phyloP scores from a whole-genome alignment of 2,888 invertebrate species.

The Corbicula japonica region DNA sequence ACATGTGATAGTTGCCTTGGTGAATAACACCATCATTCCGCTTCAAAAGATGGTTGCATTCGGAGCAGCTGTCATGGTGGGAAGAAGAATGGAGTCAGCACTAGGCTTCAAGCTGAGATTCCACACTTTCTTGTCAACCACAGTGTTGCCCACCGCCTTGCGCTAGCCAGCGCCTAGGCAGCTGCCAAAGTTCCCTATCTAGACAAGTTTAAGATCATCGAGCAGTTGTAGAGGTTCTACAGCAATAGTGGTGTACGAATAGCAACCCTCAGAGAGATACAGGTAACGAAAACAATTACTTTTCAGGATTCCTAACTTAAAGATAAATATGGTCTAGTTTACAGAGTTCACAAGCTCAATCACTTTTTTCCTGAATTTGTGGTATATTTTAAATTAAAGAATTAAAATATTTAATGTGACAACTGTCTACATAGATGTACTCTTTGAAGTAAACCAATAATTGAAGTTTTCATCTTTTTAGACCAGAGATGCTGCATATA shows the following conservation, averaged over 20 bases:
- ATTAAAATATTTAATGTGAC: neutral
- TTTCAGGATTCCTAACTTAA: too few species aligned
- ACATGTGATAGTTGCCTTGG: neutral
- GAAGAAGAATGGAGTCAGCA: constrained; percentile 26
- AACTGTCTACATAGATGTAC: neutral
- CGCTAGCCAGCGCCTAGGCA: constrained; percentile 37
- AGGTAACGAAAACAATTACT: constrained; percentile 17
- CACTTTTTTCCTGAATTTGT: too few species aligned
- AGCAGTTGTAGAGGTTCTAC: constrained; percentile 46
- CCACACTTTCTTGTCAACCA: constrained; percentile 39
- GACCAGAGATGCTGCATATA: constrained; percentile 22
- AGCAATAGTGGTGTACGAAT: constrained; percentile 39
- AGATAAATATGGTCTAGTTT: too few species aligned
- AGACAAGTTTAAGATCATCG: constrained; percentile 43
- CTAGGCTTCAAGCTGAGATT: constrained; percentile 1
- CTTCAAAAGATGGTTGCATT: constrained; percentile 38
- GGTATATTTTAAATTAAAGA: neutral
- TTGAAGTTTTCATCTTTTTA: constrained; percentile 2
- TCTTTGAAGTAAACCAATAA: neutral
- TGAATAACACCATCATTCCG: constrained; percentile 14
- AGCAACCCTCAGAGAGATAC: constrained; percentile 15
- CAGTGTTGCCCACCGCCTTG: constrained; percentile 54
- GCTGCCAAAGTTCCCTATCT: constrained; percentile 21
- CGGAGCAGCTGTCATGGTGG: constrained; percentile 54
- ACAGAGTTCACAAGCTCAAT: too few species aligned